A percentile compares a stretch with the other conserved stretches of the same genome.
These are phyloP conservation scores for Hydropotes inermis DNA, from an alignment of 2,113 vertebrate genomes.

Conservation along the genomic window DNA sequence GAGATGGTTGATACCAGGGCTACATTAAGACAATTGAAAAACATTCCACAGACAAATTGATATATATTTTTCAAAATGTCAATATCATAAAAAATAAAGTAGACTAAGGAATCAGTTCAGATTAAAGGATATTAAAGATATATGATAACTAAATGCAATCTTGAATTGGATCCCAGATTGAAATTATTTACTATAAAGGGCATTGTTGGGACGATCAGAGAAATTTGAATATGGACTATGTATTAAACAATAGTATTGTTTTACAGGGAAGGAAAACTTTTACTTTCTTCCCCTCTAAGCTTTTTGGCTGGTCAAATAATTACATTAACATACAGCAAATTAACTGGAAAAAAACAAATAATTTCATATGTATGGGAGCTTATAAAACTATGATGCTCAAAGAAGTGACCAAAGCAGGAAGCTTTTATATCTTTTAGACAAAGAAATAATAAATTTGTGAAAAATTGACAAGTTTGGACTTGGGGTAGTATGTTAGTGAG, in stretches of 20 bases:
- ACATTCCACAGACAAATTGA: not conserved
- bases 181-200: slow-evolving; percentile 11
- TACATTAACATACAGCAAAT: not conserved
- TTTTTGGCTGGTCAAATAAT: not conserved
- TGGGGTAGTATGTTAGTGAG: not conserved
- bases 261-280: not conserved
- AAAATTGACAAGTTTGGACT: not conserved
- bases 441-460: not conserved
- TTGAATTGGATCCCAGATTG: not conserved
- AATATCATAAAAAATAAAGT: not conserved
- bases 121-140: not conserved
- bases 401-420: not conserved
- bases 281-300: not conserved
- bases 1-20: not conserved
- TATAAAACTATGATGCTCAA: not conserved
- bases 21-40: not conserved
- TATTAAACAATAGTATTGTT: not conserved
- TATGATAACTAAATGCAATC: not conserved
- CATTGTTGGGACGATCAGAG: not conserved
- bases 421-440: not conserved
- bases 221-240: not conserved
- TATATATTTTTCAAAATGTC: slow-evolving; percentile 26
- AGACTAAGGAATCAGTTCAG: not conserved
- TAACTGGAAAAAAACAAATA: not conserved
- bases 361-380: not conserved